These are phyloP conservation scores for Myotis lucifugus DNA, from an alignment of 2,113 vertebrate species.

Conservation along the genomic window DNA sequence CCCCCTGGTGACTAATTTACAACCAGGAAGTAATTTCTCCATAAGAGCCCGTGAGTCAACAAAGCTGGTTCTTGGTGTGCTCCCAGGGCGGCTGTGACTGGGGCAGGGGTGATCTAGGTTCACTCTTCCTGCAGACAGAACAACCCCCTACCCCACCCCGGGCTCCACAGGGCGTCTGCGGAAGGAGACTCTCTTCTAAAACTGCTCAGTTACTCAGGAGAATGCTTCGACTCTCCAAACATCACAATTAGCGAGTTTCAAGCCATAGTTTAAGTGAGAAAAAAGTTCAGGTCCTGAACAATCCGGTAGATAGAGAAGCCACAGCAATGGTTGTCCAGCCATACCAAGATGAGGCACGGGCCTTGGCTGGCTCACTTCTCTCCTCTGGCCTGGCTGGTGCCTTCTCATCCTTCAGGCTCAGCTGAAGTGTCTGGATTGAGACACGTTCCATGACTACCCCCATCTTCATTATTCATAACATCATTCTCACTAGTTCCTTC, in stretches of 20 bases:
- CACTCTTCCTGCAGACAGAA: neutral
- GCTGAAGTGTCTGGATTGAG: neutral
- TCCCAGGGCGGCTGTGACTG: neutral
- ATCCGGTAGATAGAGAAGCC: neutral
- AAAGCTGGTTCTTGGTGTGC: neutral
- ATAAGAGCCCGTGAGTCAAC: neutral
- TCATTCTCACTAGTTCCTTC: neutral
- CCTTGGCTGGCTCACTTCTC: neutral
- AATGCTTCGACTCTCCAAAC: neutral
- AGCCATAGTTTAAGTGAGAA: conserved; percentile 7
- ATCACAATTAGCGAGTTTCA: neutral
- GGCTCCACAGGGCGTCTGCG: neutral
- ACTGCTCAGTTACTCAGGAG: neutral
- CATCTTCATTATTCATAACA: neutral
- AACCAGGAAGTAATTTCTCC: conserved; percentile 60
- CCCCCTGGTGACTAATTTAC: conserved; percentile 64
- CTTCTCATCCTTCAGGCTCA: neutral
- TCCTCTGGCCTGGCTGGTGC: neutral
- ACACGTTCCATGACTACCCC: neutral
- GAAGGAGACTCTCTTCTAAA: neutral
- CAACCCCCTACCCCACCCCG: neutral
- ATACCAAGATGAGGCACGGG: neutral
- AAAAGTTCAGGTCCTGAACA: neutral
- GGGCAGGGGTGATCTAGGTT: neutral
- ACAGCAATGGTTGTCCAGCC: neutral